Evolutionary conservation across 2,797 vertebrate species (phyloP).

Genomic region (Catostomus latipinnis): DNA sequence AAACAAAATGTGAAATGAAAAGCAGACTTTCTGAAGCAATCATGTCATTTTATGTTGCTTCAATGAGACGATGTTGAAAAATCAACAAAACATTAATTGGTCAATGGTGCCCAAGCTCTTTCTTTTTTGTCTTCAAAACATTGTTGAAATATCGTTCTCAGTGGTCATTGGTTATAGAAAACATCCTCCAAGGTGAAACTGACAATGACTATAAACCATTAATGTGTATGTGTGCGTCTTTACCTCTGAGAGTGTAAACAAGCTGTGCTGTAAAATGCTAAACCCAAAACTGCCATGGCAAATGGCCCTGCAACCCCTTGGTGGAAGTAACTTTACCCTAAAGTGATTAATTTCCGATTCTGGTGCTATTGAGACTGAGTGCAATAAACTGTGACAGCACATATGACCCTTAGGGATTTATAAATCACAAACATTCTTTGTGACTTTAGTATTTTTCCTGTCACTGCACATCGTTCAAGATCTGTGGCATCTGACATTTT

Average conservation of each 20-base stretch:
- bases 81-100: no score
- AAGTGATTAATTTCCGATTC: not conserved
- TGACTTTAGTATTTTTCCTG: conserved; percentile 8
- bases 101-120: no score
- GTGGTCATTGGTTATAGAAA: no score
- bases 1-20: no score
- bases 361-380: not conserved
- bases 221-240: not conserved
- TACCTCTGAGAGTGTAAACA: not conserved
- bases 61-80: no score
- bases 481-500: conserved; percentile 25
- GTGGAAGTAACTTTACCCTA: not conserved
- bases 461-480: not conserved
- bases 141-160: no score
- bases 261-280: not conserved
- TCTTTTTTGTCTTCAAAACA: no score
- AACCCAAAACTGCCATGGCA: not conserved
- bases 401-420: not conserved
- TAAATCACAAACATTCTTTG: not conserved
- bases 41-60: no score
- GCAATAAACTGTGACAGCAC: not conserved
- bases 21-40: no score
- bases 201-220: not conserved
- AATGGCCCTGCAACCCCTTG: not conserved
- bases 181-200: not conserved